phyloP scores from a whole-genome alignment of 2,888 invertebrate genomes.

The Heliconius charithonia region DNA sequence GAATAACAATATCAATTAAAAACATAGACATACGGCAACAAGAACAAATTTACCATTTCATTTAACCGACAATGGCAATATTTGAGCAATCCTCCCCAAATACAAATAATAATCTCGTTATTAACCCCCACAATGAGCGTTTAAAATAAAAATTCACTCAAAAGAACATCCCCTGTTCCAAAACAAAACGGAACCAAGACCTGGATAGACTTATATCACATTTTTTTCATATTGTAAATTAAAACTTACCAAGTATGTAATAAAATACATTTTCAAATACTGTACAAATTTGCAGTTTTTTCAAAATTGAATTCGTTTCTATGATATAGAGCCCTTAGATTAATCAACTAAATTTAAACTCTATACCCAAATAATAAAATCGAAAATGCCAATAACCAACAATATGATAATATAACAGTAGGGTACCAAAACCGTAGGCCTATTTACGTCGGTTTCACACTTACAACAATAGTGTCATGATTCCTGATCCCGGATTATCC shows the following conservation, averaged over 20 bases:
- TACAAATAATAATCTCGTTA: constrained; percentile 73
- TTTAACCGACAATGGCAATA: constrained; percentile 68
- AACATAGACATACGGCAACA: constrained; percentile 48
- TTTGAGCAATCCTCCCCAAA: constrained; percentile 68
- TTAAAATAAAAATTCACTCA: constrained; percentile 70
- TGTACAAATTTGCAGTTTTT: constrained; percentile 40
- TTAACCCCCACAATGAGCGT: constrained; percentile 61
- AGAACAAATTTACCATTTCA: constrained; percentile 59
- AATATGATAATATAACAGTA: constrained; percentile 43
- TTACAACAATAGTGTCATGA: constrained; percentile 85
- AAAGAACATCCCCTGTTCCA: constrained; percentile 60
- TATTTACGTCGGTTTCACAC: constrained; percentile 84
- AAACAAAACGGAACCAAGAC: constrained; percentile 45
- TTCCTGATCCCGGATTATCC: constrained; percentile 82
- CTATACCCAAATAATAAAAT: fast-evolving
- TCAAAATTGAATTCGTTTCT: constrained; percentile 59
- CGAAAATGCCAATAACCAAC: constrained; percentile 46
- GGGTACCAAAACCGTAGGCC: constrained; percentile 72
- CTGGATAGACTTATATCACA: constrained; percentile 45
- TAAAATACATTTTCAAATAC: constrained; percentile 23
- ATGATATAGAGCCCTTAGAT: constrained; percentile 48
- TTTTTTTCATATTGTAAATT: constrained; percentile 42
- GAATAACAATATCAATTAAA: constrained; percentile 28
- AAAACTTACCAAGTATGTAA: constrained; percentile 39
- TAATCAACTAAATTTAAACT: constrained; percentile 47